phyloP scores from a whole-genome alignment of 53 echinoderm and acorn worm species.

The Apostichopus leukothele region DNA sequence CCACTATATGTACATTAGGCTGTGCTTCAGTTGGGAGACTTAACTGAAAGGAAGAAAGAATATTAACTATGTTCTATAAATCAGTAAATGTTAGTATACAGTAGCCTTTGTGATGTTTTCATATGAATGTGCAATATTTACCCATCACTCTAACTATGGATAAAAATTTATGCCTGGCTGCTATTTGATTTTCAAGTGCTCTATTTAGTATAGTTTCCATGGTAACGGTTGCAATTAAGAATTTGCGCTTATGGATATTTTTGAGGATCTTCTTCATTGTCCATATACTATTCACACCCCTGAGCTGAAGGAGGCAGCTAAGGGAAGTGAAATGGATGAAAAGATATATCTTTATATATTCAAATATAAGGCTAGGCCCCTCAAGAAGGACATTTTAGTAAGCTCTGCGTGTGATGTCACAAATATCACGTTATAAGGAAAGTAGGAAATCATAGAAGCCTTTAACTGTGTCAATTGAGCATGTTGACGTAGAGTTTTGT shows the following conservation, averaged over 20 bases:
- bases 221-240: slow-evolving; percentile 30
- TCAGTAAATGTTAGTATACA: too few species aligned
- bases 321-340: not conserved
- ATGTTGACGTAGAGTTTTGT: too few species aligned
- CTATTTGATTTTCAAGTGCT: not conserved
- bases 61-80: too few species aligned
- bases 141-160: not conserved
- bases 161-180: not conserved
- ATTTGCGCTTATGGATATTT: slow-evolving; percentile 22
- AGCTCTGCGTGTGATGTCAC: not conserved
- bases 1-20: too few species aligned
- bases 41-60: too few species aligned
- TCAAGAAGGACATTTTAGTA: not conserved
- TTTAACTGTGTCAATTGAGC: too few species aligned
- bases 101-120: too few species aligned
- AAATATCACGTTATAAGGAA: not conserved
- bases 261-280: not conserved
- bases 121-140: not conserved
- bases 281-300: not conserved
- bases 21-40: too few species aligned
- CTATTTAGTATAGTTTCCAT: slow-evolving; percentile 30
- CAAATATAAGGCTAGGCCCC: not conserved
- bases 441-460: too few species aligned
- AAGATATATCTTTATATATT: not conserved
- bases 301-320: not conserved